Base-by-base conservation (phyloP, 2,113 vertebrate genomes). In the Ardeotis arabs region DNA sequence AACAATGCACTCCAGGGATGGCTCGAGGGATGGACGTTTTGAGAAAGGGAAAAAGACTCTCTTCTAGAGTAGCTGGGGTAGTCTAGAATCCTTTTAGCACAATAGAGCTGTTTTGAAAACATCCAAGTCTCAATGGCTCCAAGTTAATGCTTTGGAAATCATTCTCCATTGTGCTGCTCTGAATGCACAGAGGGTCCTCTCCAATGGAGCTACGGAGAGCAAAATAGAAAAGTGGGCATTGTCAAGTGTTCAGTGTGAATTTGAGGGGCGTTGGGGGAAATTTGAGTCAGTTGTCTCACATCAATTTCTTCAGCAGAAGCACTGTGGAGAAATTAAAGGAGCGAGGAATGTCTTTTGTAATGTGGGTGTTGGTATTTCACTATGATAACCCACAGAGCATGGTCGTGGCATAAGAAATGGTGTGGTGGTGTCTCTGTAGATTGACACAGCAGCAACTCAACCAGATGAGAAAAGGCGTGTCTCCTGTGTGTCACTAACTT, bases 121-220 rank as follows among this genome's bases (percentile, higher is more conserved):
- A 79, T 79, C 37, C 74, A 94, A 93, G 95, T 84, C 80, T 92
- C 85, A 93, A 87, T 91, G 83, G 92, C 67, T 96, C 67, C 81
- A 89, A 92, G 84, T 95, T 89, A 85, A 95, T 94, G 87, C 93
- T 96, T 96, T 95, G 91, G 94, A 95, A 97, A 95, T 89, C 78
- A n/a, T 96, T 95, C 75, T 93, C 68, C 73, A 92, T 96, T 95
- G 90, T 95, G 87, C 69, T 81, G 35, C 49, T 94, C 60, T 96
- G 95, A 97, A 97, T 95, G 67, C 89, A 91, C 13, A 94, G 91
- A 92, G 66, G 19, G 70, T 87, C 78, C 81, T 91, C 94, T 92
- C 66, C 3, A 27, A 29, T 80, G 81, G 80, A 96, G 87, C 44
- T 1, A 1, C 4, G 7, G 31, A 74, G 89, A 77, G 52, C 45